phyloP scores from a whole-genome alignment of 1,140 invertebrate species.

The Mya arenaria region DNA sequence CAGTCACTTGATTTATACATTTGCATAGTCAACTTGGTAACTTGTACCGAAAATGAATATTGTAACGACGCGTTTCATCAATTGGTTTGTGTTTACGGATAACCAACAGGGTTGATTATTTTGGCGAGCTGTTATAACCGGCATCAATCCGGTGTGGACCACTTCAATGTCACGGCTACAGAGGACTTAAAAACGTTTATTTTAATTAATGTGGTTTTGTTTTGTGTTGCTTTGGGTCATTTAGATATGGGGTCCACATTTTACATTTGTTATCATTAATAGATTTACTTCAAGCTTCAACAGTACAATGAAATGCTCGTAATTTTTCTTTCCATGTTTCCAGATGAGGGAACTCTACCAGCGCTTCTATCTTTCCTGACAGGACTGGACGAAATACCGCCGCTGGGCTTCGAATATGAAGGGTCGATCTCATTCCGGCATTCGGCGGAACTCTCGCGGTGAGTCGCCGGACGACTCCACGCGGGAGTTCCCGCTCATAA shows the following conservation, averaged over 20 bases:
- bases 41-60: slow-evolving; percentile 13
- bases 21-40: slow-evolving; percentile 3
- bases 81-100: slow-evolving; percentile 14
- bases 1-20: slow-evolving; percentile 31
- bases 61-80: slow-evolving; percentile 8
- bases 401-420: neutral
- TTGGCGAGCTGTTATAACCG: no score
- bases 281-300: neutral
- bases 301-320: neutral
- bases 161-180: no score
- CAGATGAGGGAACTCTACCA: slow-evolving; percentile 9
- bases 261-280: no score
- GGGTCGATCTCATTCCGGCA: slow-evolving; percentile 4
- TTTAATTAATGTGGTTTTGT: no score
- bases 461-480: neutral
- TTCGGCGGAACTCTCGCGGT: neutral
- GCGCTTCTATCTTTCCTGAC: neutral
- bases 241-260: no score
- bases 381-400: slow-evolving; percentile 7
- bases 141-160: no score
- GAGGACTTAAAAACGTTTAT: no score
- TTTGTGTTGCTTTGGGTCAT: no score
- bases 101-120: no score
- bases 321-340: neutral
- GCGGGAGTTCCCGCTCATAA: neutral